phyloP scores from a whole-genome alignment of 2,888 invertebrate species.

The Stratiomys singularior region DNA sequence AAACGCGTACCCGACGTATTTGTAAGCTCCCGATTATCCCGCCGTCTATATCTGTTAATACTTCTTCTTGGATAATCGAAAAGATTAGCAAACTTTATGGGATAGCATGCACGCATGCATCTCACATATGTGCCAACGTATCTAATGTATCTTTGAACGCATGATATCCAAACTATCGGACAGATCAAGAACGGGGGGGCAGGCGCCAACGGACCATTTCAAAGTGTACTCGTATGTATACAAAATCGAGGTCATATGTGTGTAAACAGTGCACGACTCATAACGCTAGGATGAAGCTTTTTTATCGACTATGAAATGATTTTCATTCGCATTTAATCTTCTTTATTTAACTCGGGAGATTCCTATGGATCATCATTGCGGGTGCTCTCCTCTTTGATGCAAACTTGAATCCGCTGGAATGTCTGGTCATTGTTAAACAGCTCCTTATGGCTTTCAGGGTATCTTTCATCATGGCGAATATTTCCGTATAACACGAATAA shows the following conservation, averaged over 20 bases:
- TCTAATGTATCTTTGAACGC: no score
- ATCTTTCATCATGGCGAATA: conserved; percentile 16
- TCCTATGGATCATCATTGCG: conserved; percentile 10
- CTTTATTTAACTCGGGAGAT: background rate
- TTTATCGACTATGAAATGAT: no score
- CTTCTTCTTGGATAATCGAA: no score
- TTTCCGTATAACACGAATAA: background rate
- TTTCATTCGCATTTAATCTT: no score
- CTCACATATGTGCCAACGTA: no score
- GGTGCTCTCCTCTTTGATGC: background rate
- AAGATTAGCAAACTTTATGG: no score
- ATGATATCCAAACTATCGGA: no score
- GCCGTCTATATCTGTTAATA: no score
- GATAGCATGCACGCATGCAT: no score
- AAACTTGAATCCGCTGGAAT: background rate
- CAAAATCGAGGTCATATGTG: conserved; percentile 12
- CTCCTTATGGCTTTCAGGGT: conserved; percentile 10
- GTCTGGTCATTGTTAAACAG: conserved; percentile 32
- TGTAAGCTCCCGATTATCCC: no score
- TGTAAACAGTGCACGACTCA: background rate
- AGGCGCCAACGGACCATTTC: conserved; percentile 7
- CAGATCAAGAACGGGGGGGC: background rate
- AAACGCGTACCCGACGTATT: no score
- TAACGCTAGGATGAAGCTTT: no score
- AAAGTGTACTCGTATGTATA: background rate